A percentile compares a stretch with the other conserved stretches of the same genome.
Conservation (phyloP, 2,797 vertebrate species). For the Perodicticus potto region DNA sequence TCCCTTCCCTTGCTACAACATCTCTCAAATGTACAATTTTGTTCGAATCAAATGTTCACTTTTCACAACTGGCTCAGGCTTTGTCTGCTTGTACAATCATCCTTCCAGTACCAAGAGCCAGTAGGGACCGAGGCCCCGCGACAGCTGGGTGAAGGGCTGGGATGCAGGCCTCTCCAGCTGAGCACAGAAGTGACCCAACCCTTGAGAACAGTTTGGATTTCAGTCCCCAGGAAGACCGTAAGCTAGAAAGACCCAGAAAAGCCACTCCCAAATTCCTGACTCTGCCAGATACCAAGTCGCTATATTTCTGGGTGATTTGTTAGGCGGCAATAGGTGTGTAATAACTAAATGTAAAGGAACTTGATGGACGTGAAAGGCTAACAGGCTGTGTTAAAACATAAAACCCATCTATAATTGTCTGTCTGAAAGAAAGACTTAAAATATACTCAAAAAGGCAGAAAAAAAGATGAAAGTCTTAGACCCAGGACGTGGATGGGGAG, state of each 20-base stretch:
- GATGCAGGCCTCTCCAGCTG: not conserved
- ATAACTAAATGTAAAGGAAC: not conserved
- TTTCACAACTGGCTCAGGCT: not conserved
- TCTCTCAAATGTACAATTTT: not conserved
- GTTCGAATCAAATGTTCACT: not conserved
- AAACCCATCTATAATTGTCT: too few species aligned
- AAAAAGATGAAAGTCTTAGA: too few species aligned
- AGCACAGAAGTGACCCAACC: not conserved
- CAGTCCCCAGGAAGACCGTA: not conserved
- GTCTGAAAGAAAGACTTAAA: too few species aligned
- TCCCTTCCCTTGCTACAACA: not conserved
- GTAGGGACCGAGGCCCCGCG: not conserved
- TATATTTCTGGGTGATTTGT: not conserved
- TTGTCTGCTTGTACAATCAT: not conserved
- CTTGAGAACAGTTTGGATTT: not conserved
- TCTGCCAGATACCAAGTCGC: not conserved
- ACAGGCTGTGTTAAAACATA: too few species aligned
- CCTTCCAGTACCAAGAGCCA: not conserved
- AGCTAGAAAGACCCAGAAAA: not conserved
- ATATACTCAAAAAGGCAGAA: too few species aligned
- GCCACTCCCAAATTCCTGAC: not conserved
- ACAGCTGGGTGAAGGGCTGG: accelerated
- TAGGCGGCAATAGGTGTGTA: not conserved
- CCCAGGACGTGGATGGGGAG: too few species aligned
- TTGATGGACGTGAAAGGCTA: too few species aligned